phyloP scores from a whole-genome alignment of 2,888 invertebrate species.

The Julus scanicus region DNA sequence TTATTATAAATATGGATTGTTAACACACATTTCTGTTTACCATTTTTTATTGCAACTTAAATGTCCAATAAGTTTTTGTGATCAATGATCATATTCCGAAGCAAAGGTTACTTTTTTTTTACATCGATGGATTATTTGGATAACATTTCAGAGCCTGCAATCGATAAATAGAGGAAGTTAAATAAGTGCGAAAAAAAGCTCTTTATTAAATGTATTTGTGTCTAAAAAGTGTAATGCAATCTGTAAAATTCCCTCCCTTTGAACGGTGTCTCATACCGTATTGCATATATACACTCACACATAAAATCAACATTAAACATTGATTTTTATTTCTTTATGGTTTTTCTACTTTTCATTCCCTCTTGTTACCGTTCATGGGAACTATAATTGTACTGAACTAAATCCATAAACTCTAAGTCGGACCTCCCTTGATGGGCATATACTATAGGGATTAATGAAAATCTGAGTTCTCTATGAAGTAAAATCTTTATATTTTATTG shows the following conservation, averaged over 20 bases:
- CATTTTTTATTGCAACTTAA: neutral
- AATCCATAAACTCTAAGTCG: neutral
- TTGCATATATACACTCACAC: neutral
- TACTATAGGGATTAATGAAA: neutral
- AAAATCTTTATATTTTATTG: too few relatives aligned
- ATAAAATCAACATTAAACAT: constrained; percentile 38
- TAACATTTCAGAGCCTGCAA: neutral
- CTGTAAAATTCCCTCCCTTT: neutral
- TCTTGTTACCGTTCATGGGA: constrained; percentile 1
- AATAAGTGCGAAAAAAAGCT: constrained; percentile 12
- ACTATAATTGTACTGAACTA: neutral
- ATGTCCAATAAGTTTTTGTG: neutral
- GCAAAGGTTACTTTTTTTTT: neutral
- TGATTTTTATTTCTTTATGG: constrained; percentile 25
- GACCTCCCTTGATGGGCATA: neutral
- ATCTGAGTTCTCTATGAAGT: neutral
- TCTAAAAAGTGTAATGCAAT: neutral
- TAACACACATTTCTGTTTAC: too few relatives aligned
- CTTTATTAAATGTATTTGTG: constrained; percentile 23
- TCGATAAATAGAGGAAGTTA: neutral
- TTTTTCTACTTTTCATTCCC: neutral
- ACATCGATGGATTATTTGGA: neutral
- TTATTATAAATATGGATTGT: too few relatives aligned
- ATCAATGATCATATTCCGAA: neutral
- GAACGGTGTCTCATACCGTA: neutral